Base-by-base conservation (phyloP, 1,140 invertebrate genomes). In the Tetragnatha versicolor region DNA sequence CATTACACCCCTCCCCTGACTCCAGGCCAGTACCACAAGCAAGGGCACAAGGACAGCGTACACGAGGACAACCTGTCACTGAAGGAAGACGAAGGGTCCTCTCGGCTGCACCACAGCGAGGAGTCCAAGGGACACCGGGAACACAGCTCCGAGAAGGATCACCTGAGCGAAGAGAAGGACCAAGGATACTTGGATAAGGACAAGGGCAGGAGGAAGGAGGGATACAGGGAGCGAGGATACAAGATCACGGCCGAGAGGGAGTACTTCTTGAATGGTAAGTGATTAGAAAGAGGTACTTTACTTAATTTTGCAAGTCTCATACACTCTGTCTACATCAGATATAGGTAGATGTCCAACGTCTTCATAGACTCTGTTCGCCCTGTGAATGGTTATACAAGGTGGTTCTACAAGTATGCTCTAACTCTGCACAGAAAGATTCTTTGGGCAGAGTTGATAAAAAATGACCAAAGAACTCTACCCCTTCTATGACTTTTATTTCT, bases 201-300 rank as follows among this genome's bases (percentile, higher is more conserved):
- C 33, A 81, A 82, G 25, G 82, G 82, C 3, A 65, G 82, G 25
- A 58, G 78, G n/a, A 82, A 82, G 39, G 82, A 80, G 42, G 82
- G 82, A 12, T 82, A 81, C 53, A 79, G 80, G 35, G 82, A 82
- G 49, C 80, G 78, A 53, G 81, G 82, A 31, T 82, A 82, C 63
- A 82, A 82, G 35, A 82, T 82, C 14, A 81, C 75, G 4, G 81
- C 82, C 2, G 82, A 82, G 45, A 65, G 77, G 7, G 82, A 81
- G 31, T 80, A 80, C n/a, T 80, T 80, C 35, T 37, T 80, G 12
- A 80, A 80, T 42, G 79, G 79, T 76, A 27, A 45, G 27, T 49
- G 17, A 0, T 0, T 49, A n/a, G n/a, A n/a, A n/a, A n/a, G n/a
- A n/a, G n/a, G n/a, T n/a, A n/a, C n/a, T n/a, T n/a, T n/a, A n/a